These are phyloP conservation scores for Crossocerus cetratus DNA, from an alignment of 2,888 invertebrate species.

Conservation along the genomic window DNA sequence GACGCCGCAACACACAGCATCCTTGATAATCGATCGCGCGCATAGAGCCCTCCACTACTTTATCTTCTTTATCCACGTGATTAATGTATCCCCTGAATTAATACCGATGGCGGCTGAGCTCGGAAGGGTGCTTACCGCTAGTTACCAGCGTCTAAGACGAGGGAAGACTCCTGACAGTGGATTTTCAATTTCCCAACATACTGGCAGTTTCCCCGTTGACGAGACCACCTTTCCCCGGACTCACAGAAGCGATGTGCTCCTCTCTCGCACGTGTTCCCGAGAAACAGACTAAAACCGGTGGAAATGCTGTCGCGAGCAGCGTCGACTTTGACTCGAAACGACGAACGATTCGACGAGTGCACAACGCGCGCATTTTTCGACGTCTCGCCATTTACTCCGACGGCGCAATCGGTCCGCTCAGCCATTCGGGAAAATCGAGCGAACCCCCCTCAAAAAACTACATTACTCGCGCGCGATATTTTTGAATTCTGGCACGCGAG, in stretches of 20 bases:
- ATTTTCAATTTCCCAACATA: conserved; percentile 34
- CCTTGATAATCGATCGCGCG: neutral
- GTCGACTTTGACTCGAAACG: no score
- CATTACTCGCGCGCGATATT: no score
- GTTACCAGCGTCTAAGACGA: neutral
- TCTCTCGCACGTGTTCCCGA: conserved; percentile 32
- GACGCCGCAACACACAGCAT: neutral
- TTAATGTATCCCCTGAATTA: neutral
- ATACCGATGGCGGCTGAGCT: neutral
- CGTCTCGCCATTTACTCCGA: no score
- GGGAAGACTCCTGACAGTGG: conserved; percentile 10
- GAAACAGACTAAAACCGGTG: conserved; percentile 29
- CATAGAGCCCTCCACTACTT: neutral
- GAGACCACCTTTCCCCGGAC: conserved; percentile 9
- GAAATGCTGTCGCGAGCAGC: conserved; percentile 14
- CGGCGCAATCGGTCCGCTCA: neutral
- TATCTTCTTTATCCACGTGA: conserved; percentile 1
- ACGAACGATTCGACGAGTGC: no score
- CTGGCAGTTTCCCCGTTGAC: conserved; percentile 41
- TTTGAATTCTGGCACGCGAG: no score
- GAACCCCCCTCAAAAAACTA: no score
- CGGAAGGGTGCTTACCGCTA: neutral
- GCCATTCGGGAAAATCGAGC: no score
- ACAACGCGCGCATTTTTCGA: no score
- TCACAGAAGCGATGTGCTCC: conserved; percentile 12